Evolutionary conservation across 1,140 invertebrate genomes (phyloP), one percentile per base, ranked within the genome.

Genomic region (Tetranychus cinnabarinus): DNA sequence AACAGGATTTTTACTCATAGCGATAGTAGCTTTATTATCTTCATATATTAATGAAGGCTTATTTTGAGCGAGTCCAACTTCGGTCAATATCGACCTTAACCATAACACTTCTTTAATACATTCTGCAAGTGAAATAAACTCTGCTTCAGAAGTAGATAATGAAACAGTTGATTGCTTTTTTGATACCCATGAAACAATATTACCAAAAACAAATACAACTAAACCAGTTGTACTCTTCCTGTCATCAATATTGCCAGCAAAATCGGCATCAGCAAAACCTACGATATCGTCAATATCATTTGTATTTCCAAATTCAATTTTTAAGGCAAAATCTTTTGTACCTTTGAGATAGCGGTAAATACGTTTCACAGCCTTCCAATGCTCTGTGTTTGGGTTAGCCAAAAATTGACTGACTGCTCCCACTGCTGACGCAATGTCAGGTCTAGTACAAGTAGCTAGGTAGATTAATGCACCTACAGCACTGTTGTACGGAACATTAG

Each of bases 401-500:
- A 54, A 71, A 61, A 74, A 77, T 64, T 75, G 74, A 61, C 72
- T 73, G 23, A 76, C 64, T 46, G 68, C 70, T 63, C 69, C 70
- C 0, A 76, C 71, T 42, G 73, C 67, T 66, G 65, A 74, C 1
- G 72, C 57, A 35, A 77, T 74, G 63, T 76, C 75, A 54, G 76
- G 75, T 33, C 75, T 61, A 15, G 73, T 76, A 0, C 64, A 62
- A 31, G 69, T 62, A 6, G 68, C 56, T 8, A 76, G 54, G 63
- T 76, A 76, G 65, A 74, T 70, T 10, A 77, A 63, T 42, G 62
- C 45, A 8, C 65, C 67, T 34, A 67, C 39, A 3, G 61, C 57
- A 46, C 65, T 57, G n/a, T 61, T 59, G 55, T 67, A 69, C n/a
- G 66, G 68, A 23, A 62, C 45, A 61, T 48, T 13, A 37, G 12